Conservation (phyloP, 1,140 invertebrate genomes). For the Gryllus bimaculatus region DNA sequence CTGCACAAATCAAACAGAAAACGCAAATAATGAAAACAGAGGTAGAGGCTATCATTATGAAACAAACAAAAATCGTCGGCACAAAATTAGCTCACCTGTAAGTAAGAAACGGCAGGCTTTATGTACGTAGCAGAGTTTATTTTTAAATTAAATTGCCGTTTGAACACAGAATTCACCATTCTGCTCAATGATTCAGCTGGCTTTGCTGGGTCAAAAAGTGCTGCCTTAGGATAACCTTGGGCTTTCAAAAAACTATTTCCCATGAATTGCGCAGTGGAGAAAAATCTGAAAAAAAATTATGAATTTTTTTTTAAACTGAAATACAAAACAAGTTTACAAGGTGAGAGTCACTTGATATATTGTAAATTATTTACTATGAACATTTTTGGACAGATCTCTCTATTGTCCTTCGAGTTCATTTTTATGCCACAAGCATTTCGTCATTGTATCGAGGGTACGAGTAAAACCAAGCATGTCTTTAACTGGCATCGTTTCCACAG, state of each 20-base stretch:
- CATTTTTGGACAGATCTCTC: too few species aligned
- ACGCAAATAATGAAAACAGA: neutral
- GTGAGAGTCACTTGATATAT: too few species aligned
- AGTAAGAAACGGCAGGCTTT: conserved; percentile 59
- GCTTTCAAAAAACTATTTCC: conserved; percentile 64
- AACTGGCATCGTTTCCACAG: too few species aligned
- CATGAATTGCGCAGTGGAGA: conserved; percentile 55
- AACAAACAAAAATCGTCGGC: neutral
- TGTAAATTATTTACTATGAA: too few species aligned
- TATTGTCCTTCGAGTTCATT: too few species aligned
- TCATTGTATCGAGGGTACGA: too few species aligned
- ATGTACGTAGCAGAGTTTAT: conserved; percentile 62
- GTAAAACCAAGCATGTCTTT: too few species aligned
- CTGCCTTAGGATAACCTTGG: conserved; percentile 60
- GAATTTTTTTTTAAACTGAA: neutral
- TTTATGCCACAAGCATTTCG: too few species aligned
- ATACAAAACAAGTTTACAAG: neutral
- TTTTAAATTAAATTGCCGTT: conserved; percentile 58
- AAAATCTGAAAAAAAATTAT: conserved; percentile 41
- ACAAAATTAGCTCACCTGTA: conserved; percentile 38
- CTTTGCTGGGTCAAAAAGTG: conserved; percentile 55
- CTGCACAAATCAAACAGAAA: conserved; percentile 31
- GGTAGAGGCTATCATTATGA: neutral
- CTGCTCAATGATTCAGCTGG: conserved; percentile 54
- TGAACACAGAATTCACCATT: conserved; percentile 54